Evolutionary conservation across 2,888 invertebrate species (phyloP).

Genomic region (Hydroisotoma schaefferi): DNA sequence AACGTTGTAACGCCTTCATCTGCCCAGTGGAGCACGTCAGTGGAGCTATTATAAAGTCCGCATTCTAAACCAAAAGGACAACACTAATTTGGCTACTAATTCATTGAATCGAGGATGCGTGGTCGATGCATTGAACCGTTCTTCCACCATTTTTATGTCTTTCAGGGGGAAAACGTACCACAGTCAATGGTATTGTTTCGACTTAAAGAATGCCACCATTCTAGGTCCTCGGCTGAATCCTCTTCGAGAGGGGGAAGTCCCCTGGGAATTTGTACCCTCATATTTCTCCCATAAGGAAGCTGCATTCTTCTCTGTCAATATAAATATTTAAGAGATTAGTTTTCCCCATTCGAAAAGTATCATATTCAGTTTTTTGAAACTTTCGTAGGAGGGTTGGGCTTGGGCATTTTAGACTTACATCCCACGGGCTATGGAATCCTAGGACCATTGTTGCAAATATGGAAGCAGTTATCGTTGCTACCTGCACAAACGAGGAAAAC

Average conservation of each 20-base stretch:
- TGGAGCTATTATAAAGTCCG: conserved; percentile 22
- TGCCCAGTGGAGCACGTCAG: conserved; percentile 28
- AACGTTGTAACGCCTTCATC: conserved; percentile 33
- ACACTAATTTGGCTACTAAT: not conserved
- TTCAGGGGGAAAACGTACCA: conserved; percentile 26
- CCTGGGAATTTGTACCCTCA: conserved; percentile 31
- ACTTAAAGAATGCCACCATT: conserved; percentile 39
- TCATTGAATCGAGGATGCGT: no score
- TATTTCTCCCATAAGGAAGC: conserved; percentile 32
- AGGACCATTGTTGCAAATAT: no score
- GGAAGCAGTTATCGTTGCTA: no score
- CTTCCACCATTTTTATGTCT: no score
- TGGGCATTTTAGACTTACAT: no score
- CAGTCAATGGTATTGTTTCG: conserved; percentile 41
- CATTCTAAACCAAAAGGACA: conserved; percentile 30
- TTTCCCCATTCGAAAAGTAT: no score
- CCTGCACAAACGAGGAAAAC: no score
- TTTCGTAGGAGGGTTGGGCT: no score
- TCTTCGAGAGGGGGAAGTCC: conserved; percentile 11
- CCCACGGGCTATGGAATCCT: no score
- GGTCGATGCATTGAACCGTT: no score
- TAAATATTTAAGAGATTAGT: no score
- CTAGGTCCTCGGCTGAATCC: conserved; percentile 17
- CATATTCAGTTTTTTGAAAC: no score
- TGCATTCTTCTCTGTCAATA: conserved; percentile 23